A percentile compares a stretch with the other conserved stretches of the same genome.
phyloP scores from a whole-genome alignment of 37 sponge, comb jelly and placozoan genomes.

The Aplysina aerophoba region DNA sequence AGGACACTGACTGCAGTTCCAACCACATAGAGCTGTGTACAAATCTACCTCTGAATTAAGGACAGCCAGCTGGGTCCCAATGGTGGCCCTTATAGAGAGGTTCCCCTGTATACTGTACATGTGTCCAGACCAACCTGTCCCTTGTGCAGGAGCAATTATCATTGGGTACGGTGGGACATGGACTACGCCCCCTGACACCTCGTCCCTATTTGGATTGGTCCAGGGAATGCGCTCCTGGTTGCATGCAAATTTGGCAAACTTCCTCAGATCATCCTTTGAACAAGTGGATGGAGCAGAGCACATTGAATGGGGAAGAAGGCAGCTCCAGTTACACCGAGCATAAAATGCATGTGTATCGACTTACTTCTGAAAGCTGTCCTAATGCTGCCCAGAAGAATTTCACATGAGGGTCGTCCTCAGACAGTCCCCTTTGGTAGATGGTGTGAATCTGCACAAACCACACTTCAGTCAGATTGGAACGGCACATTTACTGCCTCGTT shows the following conservation, averaged over 20 bases:
- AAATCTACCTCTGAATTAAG: too few species aligned
- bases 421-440: conserved; percentile 91
- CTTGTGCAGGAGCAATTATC: conserved; percentile 96
- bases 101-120: too few species aligned
- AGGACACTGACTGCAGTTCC: too few species aligned
- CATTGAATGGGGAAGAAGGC: too few species aligned
- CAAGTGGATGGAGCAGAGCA: too few species aligned
- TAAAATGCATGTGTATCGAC: too few species aligned
- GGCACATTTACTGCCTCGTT: too few species aligned
- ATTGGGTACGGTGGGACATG: conserved; percentile 98
- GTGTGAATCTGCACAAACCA: conserved; percentile 73
- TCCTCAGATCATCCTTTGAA: conserved; percentile 87
- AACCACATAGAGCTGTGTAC: too few species aligned
- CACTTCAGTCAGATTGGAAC: too few species aligned
- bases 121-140: conserved; percentile 63
- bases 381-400: conserved; percentile 95
- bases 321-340: too few species aligned
- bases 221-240: conserved; percentile 97
- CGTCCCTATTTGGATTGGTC: conserved; percentile 84
- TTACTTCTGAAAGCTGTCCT: conserved; percentile 84
- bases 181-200: conserved; percentile 41
- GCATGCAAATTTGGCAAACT: conserved; percentile 98
- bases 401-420: conserved; percentile 90
- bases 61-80: too few species aligned
- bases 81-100: too few species aligned